Evolutionary conservation across 2,113 vertebrate genomes (phyloP).

Genomic region (Rhinogobius similis): DNA sequence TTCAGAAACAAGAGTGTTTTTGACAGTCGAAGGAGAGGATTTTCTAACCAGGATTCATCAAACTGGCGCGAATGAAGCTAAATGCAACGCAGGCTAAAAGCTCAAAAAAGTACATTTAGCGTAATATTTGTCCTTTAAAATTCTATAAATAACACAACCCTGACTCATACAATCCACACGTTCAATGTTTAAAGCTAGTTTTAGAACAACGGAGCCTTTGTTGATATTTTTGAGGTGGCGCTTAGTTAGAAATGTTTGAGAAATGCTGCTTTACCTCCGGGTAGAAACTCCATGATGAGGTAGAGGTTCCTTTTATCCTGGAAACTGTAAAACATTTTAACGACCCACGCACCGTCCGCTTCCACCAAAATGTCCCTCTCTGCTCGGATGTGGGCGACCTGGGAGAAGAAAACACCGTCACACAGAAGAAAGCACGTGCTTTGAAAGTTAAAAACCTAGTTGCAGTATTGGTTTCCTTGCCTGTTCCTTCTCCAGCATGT

Average conservation of each 20-base stretch:
- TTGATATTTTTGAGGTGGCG: too few species aligned
- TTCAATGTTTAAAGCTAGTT: neutral
- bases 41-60: too few species aligned
- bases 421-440: neutral
- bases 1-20: too few species aligned
- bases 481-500: conserved; percentile 99
- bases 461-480: conserved; percentile 59
- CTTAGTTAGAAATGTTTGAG: neutral
- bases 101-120: too few species aligned
- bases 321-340: conserved; percentile 99
- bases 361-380: conserved; percentile 98
- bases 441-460: neutral
- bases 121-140: too few species aligned
- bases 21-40: too few species aligned
- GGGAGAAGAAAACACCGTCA: neutral
- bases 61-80: too few species aligned
- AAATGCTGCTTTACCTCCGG: conserved; percentile 82
- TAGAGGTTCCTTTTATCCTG: conserved; percentile 99
- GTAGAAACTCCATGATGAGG: conserved; percentile 98
- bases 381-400: conserved; percentile 97
- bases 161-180: too few species aligned
- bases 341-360: conserved; percentile 97
- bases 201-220: neutral
- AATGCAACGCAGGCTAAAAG: too few species aligned
- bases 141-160: too few species aligned